A percentile compares a stretch with the other conserved stretches of the same genome.
Evolutionary conservation across 2,113 vertebrate genomes (phyloP).

Genomic region (Perccottus glenii): DNA sequence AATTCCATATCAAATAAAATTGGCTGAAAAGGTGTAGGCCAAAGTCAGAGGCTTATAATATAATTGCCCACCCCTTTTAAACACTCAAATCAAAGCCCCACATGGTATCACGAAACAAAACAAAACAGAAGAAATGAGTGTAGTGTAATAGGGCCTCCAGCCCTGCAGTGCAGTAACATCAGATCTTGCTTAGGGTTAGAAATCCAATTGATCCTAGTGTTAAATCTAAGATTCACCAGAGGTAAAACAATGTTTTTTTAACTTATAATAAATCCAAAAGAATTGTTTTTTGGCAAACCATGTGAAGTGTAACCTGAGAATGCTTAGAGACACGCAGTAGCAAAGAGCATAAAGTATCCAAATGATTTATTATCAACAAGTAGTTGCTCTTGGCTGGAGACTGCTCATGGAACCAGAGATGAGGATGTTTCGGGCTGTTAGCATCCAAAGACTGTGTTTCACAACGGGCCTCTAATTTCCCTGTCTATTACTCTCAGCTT

Average conservation of each 20-base stretch:
- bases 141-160: too few species aligned
- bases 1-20: too few species aligned
- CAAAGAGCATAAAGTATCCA: constrained; percentile 50
- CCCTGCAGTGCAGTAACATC: too few species aligned
- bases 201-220: constrained; percentile 18
- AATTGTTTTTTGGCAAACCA: constrained; percentile 35
- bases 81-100: too few species aligned
- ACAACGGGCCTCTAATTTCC: constrained; percentile 61
- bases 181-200: too few species aligned
- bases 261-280: constrained; percentile 46
- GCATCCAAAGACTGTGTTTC: constrained; percentile 54
- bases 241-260: constrained; percentile 47
- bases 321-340: constrained; percentile 63
- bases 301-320: constrained; percentile 38
- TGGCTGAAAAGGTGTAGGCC: too few species aligned
- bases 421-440: constrained; percentile 65
- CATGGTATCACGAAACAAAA: too few species aligned
- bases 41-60: too few species aligned
- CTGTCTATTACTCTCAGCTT: constrained; percentile 54
- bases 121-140: too few species aligned
- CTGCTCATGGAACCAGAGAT: constrained; percentile 55
- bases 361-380: constrained; percentile 75
- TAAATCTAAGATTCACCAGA: constrained; percentile 51
- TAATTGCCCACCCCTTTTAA: too few species aligned
- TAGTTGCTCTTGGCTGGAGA: constrained; percentile 68